Base-by-base conservation (phyloP, 2,797 vertebrate genomes). In the Xenops minutus region DNA sequence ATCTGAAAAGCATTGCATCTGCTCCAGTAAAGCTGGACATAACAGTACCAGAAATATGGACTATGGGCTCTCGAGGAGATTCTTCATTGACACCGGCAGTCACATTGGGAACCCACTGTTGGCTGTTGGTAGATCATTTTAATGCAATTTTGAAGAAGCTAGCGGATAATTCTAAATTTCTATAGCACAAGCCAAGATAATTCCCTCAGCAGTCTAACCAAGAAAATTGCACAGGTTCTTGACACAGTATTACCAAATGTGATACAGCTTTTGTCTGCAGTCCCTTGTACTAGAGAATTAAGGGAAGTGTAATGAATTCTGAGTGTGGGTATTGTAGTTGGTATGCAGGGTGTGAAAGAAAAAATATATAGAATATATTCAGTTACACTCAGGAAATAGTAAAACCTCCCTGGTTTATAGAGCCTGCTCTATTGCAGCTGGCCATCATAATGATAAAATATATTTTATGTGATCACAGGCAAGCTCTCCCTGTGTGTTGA, bases 31-130 rank as follows among this genome's bases (percentile, higher is more conserved):
- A 91, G 61, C 77, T 95, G 51, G 86, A 55, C 81, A 34, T 48
- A 96, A 84, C 1, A 48, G 72, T 77, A 88, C 44, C 51, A 92
- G 69, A 69, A 73, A 96, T 86, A 63, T n/a, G 49, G 43, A 39
- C 34, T 51, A 36, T 46, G 78, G 69, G 71, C 69, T 90, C 76
- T 51, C 82, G 73, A 89, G 85, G 67, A 87, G 59, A 74, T 75
- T 90, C 86, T 95, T 97, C 94, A 96, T 27, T 84, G 96, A 94
- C 97, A 95, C 72, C 92, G 94, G 81, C 95, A 97, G 89, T 37
- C 77, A 81, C 61, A 61, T 59, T 72, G 91, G 62, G 69, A 96
- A 84, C 71, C 92, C 92, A 91, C 90, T 97, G 85, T 67, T 94
- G 69, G 49, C 71, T 93, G 79, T 26, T 93, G 94, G 92, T 80